Percentiles rank a stretch among this genome's conserved stretches.
These are phyloP conservation scores for Ladona fulva DNA, from an alignment of 1,140 invertebrate genomes.

Conservation along the genomic window DNA sequence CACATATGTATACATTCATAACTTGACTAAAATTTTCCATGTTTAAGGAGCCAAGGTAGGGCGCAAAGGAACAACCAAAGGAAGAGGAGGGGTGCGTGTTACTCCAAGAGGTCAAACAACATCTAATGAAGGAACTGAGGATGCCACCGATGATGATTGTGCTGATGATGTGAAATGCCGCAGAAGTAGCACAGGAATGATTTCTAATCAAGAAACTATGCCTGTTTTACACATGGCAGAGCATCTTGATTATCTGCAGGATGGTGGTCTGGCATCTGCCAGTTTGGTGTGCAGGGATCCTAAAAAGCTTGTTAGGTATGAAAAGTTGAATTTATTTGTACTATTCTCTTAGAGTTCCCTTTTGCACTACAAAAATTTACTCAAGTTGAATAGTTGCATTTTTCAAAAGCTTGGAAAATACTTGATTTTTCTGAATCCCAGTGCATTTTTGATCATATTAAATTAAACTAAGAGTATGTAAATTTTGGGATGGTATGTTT, in stretches of 20 bases:
- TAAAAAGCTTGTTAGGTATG: slow-evolving; percentile 21
- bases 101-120: not conserved
- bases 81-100: not conserved
- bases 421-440: slow-evolving; percentile 12
- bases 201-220: slow-evolving; percentile 30
- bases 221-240: slow-evolving; percentile 55
- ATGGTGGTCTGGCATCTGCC: slow-evolving; percentile 59
- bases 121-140: not conserved
- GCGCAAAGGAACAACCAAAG: not conserved
- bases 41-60: not conserved
- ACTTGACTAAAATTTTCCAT: too few relatives aligned
- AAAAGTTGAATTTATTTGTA: too few relatives aligned
- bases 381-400: too few relatives aligned
- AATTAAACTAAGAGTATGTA: too few relatives aligned
- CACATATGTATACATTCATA: too few relatives aligned
- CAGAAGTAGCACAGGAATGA: not conserved
- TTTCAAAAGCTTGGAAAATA: too few relatives aligned
- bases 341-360: too few relatives aligned
- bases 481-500: too few relatives aligned
- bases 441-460: too few relatives aligned
- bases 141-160: not conserved
- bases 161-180: not conserved
- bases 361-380: too few relatives aligned
- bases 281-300: slow-evolving; percentile 43
- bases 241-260: slow-evolving; percentile 67